Conservation (phyloP, 1,140 invertebrate genomes). For the Cherax destructor region DNA sequence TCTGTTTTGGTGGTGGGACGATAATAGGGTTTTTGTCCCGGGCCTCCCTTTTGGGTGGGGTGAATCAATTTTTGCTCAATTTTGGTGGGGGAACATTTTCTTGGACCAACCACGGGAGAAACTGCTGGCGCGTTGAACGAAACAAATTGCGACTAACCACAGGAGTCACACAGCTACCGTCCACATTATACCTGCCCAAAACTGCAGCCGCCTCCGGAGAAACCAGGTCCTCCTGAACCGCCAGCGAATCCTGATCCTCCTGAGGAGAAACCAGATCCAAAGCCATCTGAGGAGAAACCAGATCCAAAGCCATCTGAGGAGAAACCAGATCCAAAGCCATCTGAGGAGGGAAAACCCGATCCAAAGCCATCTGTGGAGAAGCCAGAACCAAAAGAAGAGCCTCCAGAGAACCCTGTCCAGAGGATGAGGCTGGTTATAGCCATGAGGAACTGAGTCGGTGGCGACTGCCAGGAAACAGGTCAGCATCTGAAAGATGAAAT, state of each 20-base stretch:
- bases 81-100: background rate
- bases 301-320: background rate
- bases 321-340: background rate
- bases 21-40: too few species aligned
- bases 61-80: background rate
- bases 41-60: too few species aligned
- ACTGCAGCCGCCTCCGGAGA: background rate
- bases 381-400: background rate
- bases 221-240: too few species aligned
- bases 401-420: background rate
- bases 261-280: too few species aligned
- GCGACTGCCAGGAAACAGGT: too few species aligned
- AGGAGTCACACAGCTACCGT: constrained; percentile 10
- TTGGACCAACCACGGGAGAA: background rate
- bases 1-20: too few species aligned
- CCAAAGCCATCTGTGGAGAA: background rate
- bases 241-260: too few species aligned
- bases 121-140: background rate
- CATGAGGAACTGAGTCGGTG: too few species aligned
- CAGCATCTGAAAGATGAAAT: too few species aligned
- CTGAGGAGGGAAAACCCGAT: background rate
- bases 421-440: too few species aligned
- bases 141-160: constrained; percentile 2
- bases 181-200: constrained; percentile 8
- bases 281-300: too few species aligned